These are phyloP conservation scores for Drosophila peninsularis DNA, from an alignment of 2,888 invertebrate species.

Conservation along the genomic window DNA sequence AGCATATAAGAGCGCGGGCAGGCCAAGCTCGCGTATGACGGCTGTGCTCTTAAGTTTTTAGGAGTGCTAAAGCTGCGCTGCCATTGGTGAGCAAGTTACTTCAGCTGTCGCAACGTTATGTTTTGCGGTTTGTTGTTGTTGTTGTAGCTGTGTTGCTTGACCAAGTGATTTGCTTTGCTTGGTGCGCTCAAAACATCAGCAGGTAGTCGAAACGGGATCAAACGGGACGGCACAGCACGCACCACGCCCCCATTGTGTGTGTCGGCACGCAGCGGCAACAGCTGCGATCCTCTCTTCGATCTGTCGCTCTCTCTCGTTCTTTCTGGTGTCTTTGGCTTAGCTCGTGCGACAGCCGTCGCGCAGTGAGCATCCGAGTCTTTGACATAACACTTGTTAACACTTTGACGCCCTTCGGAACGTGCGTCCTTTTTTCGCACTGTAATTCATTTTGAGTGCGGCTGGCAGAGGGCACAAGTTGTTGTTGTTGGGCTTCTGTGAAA, in stretches of 20 bases:
- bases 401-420: constrained; percentile 69
- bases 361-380: constrained; percentile 30
- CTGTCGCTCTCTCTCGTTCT: not conserved
- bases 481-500: constrained; percentile 55
- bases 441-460: constrained; percentile 60
- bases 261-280: constrained; percentile 23
- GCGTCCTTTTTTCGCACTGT: constrained; percentile 67
- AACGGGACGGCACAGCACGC: constrained; percentile 18
- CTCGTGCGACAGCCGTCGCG: constrained; percentile 55
- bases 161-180: constrained; percentile 75
- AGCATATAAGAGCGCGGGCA: not conserved
- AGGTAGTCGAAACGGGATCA: constrained; percentile 38
- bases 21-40: not conserved
- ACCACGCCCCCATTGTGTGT: constrained; percentile 53
- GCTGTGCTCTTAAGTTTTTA: not conserved
- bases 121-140: constrained; percentile 13
- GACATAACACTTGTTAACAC: constrained; percentile 82
- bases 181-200: constrained; percentile 33
- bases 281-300: constrained; percentile 23
- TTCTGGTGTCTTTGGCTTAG: constrained; percentile 39
- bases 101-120: constrained; percentile 8
- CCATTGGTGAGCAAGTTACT: constrained; percentile 1
- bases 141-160: constrained; percentile 59
- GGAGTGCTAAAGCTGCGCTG: not conserved
- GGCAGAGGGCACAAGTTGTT: constrained; percentile 9